Conservation (phyloP, 2,797 vertebrate species). For the Diplodus puntazzo region DNA sequence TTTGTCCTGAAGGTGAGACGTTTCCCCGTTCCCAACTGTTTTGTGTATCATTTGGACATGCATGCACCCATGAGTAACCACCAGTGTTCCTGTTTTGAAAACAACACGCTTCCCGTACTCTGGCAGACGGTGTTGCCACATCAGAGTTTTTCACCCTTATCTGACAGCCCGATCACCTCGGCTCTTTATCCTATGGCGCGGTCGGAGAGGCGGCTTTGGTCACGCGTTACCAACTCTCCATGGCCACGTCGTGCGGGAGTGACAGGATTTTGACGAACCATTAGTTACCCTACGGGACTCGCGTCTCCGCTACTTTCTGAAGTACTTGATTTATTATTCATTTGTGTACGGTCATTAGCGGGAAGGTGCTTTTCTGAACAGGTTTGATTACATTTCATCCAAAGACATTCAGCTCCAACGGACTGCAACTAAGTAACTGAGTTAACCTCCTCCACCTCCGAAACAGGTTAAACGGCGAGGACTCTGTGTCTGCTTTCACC, state of each 20-base stretch:
- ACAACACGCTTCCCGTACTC: slow-evolving; percentile 63
- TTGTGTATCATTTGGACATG: slow-evolving; percentile 48
- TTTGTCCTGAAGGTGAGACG: slow-evolving; percentile 34
- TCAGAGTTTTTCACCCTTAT: slow-evolving; percentile 68
- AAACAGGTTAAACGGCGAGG: slow-evolving; percentile 18
- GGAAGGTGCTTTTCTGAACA: slow-evolving; percentile 18
- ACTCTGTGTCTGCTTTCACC: slow-evolving; percentile 39
- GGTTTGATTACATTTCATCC: slow-evolving; percentile 34
- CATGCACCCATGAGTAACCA: slow-evolving; percentile 48
- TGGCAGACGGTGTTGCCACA: slow-evolving; percentile 77
- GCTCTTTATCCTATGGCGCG: slow-evolving; percentile 42
- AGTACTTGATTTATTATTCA: slow-evolving; percentile 62
- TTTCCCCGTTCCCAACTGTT: slow-evolving; percentile 39
- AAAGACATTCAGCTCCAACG: slow-evolving; percentile 10
- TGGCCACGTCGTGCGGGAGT: slow-evolving; percentile 27
- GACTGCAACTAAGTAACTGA: slow-evolving; percentile 1
- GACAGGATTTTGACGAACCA: slow-evolving; percentile 52
- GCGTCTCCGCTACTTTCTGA: slow-evolving; percentile 31
- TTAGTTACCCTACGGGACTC: slow-evolving; percentile 45
- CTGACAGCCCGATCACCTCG: slow-evolving; percentile 51
- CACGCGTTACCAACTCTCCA: slow-evolving; percentile 27
- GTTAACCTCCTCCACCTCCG: not conserved
- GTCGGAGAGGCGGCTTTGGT: slow-evolving; percentile 28
- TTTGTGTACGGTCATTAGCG: slow-evolving; percentile 31
- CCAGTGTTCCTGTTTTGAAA: slow-evolving; percentile 74